Base-by-base conservation (phyloP, 92 coral and sea anemone species). In the Porites cylindrica region DNA sequence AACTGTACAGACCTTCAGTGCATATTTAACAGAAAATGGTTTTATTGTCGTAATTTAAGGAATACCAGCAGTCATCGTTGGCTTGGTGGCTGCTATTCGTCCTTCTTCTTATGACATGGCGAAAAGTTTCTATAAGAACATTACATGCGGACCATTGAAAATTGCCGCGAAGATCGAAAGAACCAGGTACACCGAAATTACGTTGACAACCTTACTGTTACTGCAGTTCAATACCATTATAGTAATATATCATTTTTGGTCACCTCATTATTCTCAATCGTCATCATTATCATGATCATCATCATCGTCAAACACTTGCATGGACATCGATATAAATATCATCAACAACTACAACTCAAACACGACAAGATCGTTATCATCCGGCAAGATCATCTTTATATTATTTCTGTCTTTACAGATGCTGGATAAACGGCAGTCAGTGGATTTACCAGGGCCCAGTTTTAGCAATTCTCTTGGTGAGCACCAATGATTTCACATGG, bases 91-190 rank as follows among this genome's bases (percentile, higher is more conserved):
- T 10, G 77, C 77, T 17, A 72, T 72, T 20, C n/a, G 20, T 6
- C 59, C 77, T 16, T 47, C 77, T 51, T 47, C 77, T 9, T 72
- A 38, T 72, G 60, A 72, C n/a, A 72, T 72, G 77, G 29, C 61
- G 23, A 43, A 72, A 20, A n/a, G 23, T 4, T 6, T n/a, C 12
- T 72, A 19, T 72, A 19, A 6, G 14, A 18, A 72, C 18, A 11
- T 72, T 21, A 43, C 59, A 1, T 72, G 77, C 24, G 77, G 77
- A 13, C 4, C 77, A 43, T 19, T 72, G 5, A 47, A 17, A 51
- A 51, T 72, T 51, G 18, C 77, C 9, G 60, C 77, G 17, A 23
- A 16, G 51, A 43, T 43, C 14, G 56, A 72, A 29, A 20, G 32
- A 18, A 4, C 11, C 21, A 51, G 56, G 62, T 51, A 14, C 5